Percentiles rank a stretch among this genome's conserved stretches.
These are phyloP conservation scores for Drosophila picticornis DNA, from an alignment of 2,888 invertebrate species.

Conservation along the genomic window DNA sequence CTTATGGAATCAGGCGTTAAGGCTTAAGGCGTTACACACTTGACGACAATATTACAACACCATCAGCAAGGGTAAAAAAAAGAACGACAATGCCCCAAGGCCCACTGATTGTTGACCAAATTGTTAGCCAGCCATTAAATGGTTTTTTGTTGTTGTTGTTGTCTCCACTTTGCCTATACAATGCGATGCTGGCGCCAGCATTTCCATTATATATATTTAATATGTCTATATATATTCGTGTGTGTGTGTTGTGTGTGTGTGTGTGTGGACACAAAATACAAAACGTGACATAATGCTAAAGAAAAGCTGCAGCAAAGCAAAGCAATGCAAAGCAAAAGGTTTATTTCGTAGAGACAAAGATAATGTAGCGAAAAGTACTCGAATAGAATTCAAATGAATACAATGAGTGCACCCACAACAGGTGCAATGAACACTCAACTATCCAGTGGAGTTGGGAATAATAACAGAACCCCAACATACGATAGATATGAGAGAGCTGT, in stretches of 20 bases:
- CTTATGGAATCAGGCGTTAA: background rate
- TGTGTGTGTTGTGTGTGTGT: conserved; percentile 1
- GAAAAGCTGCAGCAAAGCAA: background rate
- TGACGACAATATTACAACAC: background rate
- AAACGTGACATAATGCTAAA: conserved; percentile 67
- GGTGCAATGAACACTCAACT: conserved; percentile 1
- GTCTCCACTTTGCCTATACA: conserved; percentile 8
- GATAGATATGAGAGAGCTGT: background rate
- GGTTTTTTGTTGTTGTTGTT: conserved; percentile 23
- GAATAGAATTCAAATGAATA: conserved; percentile 12
- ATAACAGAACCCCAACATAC: conserved; percentile 1
- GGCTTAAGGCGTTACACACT: background rate
- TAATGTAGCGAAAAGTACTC: background rate
- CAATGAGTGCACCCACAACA: conserved; percentile 1
- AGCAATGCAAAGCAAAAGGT: conserved; percentile 9
- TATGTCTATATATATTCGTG: background rate
- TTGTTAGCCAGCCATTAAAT: conserved; percentile 40
- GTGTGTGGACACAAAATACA: background rate
- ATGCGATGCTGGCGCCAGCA: conserved; percentile 69
- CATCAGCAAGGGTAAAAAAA: background rate
- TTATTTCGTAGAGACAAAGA: conserved; percentile 1
- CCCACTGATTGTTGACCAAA: conserved; percentile 45
- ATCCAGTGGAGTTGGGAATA: background rate
- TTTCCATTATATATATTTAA: conserved; percentile 22
- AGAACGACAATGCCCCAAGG: conserved; percentile 16